Evolutionary conservation across 2,888 invertebrate genomes (phyloP).

Genomic region (Biston betularia): DNA sequence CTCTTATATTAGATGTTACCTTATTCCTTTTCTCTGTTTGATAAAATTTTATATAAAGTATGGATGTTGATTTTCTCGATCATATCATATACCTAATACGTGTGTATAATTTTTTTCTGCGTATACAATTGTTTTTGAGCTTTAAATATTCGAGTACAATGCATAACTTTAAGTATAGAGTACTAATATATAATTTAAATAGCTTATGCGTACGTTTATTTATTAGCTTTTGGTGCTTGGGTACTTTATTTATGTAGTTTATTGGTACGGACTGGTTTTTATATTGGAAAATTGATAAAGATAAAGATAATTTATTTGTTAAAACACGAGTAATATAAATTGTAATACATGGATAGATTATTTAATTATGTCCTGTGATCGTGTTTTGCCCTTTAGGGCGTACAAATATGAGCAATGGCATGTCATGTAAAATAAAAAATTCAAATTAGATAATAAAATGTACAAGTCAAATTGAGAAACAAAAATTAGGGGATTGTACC

Average conservation of each 20-base stretch:
- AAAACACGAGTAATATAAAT: no score
- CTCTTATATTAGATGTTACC: not conserved
- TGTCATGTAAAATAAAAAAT: no score
- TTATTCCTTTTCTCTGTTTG: not conserved
- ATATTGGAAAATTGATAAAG: slow-evolving; percentile 7
- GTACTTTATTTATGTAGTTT: slow-evolving; percentile 70
- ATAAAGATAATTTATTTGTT: no score
- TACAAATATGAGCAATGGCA: no score
- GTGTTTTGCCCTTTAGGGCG: no score
- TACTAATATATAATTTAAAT: slow-evolving; percentile 68
- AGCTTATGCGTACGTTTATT: slow-evolving; percentile 69
- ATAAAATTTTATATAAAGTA: slow-evolving; percentile 29
- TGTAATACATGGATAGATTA: no score
- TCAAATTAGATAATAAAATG: no score
- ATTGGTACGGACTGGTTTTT: slow-evolving; percentile 44
- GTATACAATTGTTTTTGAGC: slow-evolving; percentile 69
- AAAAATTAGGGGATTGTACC: not conserved
- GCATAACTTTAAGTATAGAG: slow-evolving; percentile 52
- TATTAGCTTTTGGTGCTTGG: slow-evolving; percentile 80
- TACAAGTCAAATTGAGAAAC: not conserved
- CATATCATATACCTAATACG: slow-evolving; percentile 1
- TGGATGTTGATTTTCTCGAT: slow-evolving; percentile 4
- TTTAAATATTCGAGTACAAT: slow-evolving; percentile 82
- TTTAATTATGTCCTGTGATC: no score
- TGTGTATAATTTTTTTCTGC: slow-evolving; percentile 24